These are phyloP conservation scores for Caenorhabditis sp. DNA, from an alignment of 2,888 invertebrate species.

Conservation along the genomic window DNA sequence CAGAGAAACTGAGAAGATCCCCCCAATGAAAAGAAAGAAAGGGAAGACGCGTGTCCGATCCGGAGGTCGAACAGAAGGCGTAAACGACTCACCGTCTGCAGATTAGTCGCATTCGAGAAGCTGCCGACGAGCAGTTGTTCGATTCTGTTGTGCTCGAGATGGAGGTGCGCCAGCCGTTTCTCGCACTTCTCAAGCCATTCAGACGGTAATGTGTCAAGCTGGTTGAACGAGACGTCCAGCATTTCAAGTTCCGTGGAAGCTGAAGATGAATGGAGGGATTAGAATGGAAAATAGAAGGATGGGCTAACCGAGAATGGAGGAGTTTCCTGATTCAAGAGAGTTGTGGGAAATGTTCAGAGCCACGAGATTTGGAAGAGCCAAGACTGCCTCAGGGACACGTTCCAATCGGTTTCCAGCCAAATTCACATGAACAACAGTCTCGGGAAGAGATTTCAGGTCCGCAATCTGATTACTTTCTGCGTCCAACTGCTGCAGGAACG, in stretches of 20 bases:
- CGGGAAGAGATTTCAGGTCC: constrained; percentile 39
- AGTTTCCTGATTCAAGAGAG: constrained; percentile 52
- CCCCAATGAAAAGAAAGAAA: background rate
- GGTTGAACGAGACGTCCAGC: constrained; percentile 55
- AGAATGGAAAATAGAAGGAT: background rate
- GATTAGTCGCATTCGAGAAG: constrained; percentile 67
- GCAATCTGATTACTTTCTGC: constrained; percentile 55
- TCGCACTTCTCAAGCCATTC: constrained; percentile 53
- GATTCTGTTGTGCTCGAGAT: constrained; percentile 66
- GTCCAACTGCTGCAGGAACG: constrained; percentile 70
- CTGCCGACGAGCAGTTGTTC: constrained; percentile 45
- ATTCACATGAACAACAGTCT: constrained; percentile 70
- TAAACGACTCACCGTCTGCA: constrained; percentile 70
- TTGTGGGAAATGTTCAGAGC: constrained; percentile 72
- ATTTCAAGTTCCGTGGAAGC: constrained; percentile 59
- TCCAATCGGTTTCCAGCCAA: constrained; percentile 67
- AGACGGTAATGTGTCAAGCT: constrained; percentile 41
- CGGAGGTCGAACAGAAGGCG: background rate
- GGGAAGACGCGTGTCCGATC: background rate
- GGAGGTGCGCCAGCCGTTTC: constrained; percentile 44
- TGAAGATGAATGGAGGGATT: constrained; percentile 24
- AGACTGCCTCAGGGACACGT: constrained; percentile 67
- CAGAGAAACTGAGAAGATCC: constrained; percentile 8
- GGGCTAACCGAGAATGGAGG: constrained; percentile 48
- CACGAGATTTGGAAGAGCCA: constrained; percentile 63